phyloP scores from a whole-genome alignment of 2,113 vertebrate genomes.

The Melanostigma gelatinosum region DNA sequence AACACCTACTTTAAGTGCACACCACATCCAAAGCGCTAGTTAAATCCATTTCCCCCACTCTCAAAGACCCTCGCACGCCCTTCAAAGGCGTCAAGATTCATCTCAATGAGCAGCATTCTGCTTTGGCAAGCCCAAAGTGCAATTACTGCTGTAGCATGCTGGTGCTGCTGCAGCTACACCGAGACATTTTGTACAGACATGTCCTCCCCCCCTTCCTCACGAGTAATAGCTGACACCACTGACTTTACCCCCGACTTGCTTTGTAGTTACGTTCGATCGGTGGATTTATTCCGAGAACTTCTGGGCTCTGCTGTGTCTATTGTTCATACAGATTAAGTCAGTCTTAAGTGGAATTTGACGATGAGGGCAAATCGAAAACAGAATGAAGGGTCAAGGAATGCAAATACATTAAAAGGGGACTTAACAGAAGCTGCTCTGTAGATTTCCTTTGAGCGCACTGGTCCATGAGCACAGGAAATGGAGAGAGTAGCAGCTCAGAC shows the following conservation, averaged over 20 bases:
- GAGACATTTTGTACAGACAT: conserved; percentile 73
- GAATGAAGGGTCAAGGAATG: background rate
- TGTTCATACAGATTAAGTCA: background rate
- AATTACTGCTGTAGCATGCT: conserved; percentile 65
- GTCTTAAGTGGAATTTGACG: background rate
- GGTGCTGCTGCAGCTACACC: conserved; percentile 71
- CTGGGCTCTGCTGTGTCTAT: background rate
- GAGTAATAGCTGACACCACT: conserved; percentile 68
- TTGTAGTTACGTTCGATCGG: conserved; percentile 48
- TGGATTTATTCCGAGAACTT: conserved; percentile 19
- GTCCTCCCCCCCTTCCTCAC: conserved; percentile 31
- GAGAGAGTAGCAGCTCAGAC: conserved; percentile 44
- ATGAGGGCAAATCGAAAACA: background rate
- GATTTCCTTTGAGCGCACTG: conserved; percentile 25
- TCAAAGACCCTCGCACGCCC: conserved; percentile 75
- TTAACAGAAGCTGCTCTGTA: conserved; percentile 22
- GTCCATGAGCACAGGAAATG: conserved; percentile 37
- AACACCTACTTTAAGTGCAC: conserved; percentile 65
- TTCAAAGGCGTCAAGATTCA: conserved; percentile 78
- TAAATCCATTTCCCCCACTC: conserved; percentile 76
- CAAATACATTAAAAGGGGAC: background rate
- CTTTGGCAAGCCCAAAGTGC: conserved; percentile 78
- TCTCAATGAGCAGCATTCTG: conserved; percentile 79
- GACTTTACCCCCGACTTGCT: conserved; percentile 52
- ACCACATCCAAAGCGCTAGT: conserved; percentile 67